A percentile compares a stretch with the other conserved stretches of the same genome.
phyloP scores from a whole-genome alignment of 2,113 vertebrate genomes.

The Macaca fascicularis region T2T-MFA8v1.1 NC_088395.1:33475501-33476000 shows the following conservation, averaged over 20 bases:
- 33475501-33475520: too few relatives aligned
- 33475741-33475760: not conserved
- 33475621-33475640: not conserved
- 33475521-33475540: too few relatives aligned
- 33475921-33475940: not conserved
- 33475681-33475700: not conserved
- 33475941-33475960: not conserved
- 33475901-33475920: not conserved
- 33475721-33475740: not conserved
- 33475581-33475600: too few relatives aligned
- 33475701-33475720: not conserved
- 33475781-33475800: not conserved
- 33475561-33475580: too few relatives aligned
- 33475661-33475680: not conserved
- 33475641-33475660: not conserved
- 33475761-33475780: not conserved
- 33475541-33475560: too few relatives aligned
- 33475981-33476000: not conserved
- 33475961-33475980: not conserved
- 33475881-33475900: not conserved
- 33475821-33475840: not conserved
- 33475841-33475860: not conserved
- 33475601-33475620: not conserved
- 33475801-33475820: not conserved
- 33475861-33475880: not conserved